phyloP scores from a whole-genome alignment of 2,113 vertebrate genomes.

The Periophthalmus modestus region DNA sequence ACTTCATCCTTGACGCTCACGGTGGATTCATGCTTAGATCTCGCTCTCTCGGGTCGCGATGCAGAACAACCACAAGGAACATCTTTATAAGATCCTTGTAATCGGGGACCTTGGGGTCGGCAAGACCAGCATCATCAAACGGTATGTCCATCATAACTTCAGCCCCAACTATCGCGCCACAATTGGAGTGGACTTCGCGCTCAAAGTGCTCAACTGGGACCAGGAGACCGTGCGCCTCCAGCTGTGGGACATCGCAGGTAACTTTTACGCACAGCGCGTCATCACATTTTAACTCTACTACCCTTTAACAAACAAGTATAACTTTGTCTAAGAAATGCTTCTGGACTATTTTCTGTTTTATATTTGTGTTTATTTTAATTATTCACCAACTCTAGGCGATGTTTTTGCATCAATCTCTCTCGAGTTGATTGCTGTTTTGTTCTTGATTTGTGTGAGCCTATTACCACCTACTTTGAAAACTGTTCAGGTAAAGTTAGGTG shows the following conservation, averaged over 20 bases:
- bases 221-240: slow-evolving; percentile 91
- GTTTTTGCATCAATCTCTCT: no score
- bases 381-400: no score
- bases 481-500: no score
- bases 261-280: slow-evolving; percentile 18
- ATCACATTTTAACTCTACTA: not conserved
- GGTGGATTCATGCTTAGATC: slow-evolving; percentile 67
- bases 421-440: no score
- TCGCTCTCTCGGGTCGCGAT: slow-evolving; percentile 77
- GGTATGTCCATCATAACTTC: slow-evolving; percentile 94
- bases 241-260: slow-evolving; percentile 84
- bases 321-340: no score
- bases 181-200: slow-evolving; percentile 97
- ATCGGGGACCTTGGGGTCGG: slow-evolving; percentile 86
- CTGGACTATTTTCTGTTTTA: not conserved
- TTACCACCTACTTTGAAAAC: no score
- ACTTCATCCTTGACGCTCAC: slow-evolving; percentile 16
- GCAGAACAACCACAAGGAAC: slow-evolving; percentile 89
- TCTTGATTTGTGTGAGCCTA: no score
- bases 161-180: slow-evolving; percentile 88
- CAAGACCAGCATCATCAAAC: slow-evolving; percentile 85
- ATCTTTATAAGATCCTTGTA: slow-evolving; percentile 94
- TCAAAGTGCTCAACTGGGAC: slow-evolving; percentile 97
- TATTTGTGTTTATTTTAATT: not conserved
- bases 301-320: not conserved